Base-by-base conservation (phyloP, 2,797 vertebrate genomes). In the Odontamblyopus lacepedii region DNA sequence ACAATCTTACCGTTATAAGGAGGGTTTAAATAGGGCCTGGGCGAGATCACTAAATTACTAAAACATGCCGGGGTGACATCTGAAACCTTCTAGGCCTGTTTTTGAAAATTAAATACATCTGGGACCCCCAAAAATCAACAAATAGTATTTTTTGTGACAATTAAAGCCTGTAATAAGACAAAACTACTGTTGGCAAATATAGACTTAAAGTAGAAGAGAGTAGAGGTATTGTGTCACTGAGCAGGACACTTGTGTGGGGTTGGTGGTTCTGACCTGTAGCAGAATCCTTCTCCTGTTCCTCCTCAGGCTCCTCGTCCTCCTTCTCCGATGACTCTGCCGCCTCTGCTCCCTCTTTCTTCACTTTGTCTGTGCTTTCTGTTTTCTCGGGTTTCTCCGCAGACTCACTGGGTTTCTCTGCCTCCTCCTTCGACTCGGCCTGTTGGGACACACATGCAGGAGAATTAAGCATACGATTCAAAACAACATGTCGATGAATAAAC, bases 381-480 rank as follows among this genome's bases (percentile, higher is more conserved):
- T 89, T 83, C 69, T 95, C 94, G 1, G 67, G 92, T 78, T 94
- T 95, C 77, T 95, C 94, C 1, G 92, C 89, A 4, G 93, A 91
- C 82, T 95, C 94, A 0, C 82, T 91, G 27, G 92, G 90, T 69
- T 94, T 94, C 86, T 95, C 94, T 0, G 92, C 90, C 71, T 95
- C 94, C 0, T 95, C 94, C 78, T 93, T 95, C 27, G 85, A 78
- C 83, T 95, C 94, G 0, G 90, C 88, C 94, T 95, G 83, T 74
- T 66, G 1, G 2, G 44, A 62, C 0, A 13, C 41, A 44, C 41
- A 44, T 12, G 41, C 41, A 13, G 11, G 12, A 44, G 13, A 44
- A 44, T 44, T 13, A 12, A 44, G 12, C 12, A 12, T 3, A 44
- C 1, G 2, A 44, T 44, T 44, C 11, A 13, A 44, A 44, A 44